phyloP scores from a whole-genome alignment of 1,140 invertebrate species.

The Philotrypesis tridentata region DNA sequence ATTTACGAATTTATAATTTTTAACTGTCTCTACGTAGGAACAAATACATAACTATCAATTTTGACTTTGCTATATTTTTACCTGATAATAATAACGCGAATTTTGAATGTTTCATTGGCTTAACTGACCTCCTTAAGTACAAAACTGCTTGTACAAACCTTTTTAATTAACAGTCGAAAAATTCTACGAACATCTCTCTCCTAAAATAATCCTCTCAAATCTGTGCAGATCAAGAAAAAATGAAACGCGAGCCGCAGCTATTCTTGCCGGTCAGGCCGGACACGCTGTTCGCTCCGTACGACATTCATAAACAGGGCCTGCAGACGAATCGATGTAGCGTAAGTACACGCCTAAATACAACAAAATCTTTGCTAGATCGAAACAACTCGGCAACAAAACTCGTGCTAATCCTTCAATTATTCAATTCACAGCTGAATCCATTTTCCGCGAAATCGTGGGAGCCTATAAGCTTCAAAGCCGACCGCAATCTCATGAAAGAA shows the following conservation, averaged over 20 bases:
- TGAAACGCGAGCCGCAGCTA: constrained; percentile 70
- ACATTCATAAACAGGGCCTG: constrained; percentile 71
- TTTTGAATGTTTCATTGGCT: too few species aligned
- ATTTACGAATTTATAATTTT: too few species aligned
- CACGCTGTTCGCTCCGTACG: constrained; percentile 71
- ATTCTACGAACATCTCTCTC: too few species aligned
- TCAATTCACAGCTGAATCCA: constrained; percentile 66
- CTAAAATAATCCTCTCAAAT: background rate
- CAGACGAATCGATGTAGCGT: constrained; percentile 71
- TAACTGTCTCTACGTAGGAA: too few species aligned
- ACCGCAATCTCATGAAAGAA: constrained; percentile 73
- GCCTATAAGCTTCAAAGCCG: constrained; percentile 71
- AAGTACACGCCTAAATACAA: constrained; percentile 54
- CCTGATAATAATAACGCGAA: too few species aligned
- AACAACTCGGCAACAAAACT: too few species aligned
- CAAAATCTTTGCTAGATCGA: too few species aligned
- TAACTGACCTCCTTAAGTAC: too few species aligned
- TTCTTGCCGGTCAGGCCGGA: constrained; percentile 72
- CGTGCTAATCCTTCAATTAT: too few species aligned
- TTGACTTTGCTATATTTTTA: too few species aligned
- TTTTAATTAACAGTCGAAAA: too few species aligned
- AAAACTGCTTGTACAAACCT: background rate
- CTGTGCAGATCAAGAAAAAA: constrained; percentile 66
- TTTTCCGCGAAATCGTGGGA: constrained; percentile 73
- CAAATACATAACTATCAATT: too few species aligned